Percentiles rank a stretch among this genome's conserved stretches.
These are phyloP conservation scores for Takifugu ocellatus DNA, from an alignment of 2,797 vertebrate species.

Conservation along the genomic window DNA sequence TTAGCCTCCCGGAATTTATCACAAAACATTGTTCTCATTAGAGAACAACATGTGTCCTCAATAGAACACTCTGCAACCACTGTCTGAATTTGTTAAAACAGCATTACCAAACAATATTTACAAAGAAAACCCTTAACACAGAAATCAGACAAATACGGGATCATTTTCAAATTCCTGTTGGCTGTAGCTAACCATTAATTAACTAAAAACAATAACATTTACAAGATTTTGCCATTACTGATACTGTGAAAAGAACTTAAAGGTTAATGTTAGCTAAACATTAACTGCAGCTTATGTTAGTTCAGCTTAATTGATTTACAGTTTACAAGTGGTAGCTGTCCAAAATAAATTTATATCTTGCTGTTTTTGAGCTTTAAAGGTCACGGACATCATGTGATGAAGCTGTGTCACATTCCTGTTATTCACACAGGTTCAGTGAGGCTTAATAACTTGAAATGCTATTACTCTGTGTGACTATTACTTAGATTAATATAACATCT, in stretches of 20 bases:
- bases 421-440: no score
- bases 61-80: constrained; percentile 34
- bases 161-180: neutral
- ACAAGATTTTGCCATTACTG: neutral
- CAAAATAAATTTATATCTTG: neutral
- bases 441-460: no score
- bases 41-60: constrained; percentile 14
- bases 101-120: neutral
- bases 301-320: neutral
- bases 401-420: no score
- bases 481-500: no score
- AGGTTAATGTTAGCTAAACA: neutral
- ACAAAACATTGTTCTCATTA: constrained; percentile 6
- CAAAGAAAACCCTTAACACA: neutral
- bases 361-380: neutral
- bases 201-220: neutral
- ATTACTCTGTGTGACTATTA: no score
- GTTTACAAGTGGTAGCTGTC: neutral
- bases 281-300: neutral
- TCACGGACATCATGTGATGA: no score
- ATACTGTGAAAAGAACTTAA: neutral
- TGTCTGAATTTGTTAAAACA: constrained; percentile 16
- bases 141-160: neutral
- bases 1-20: constrained; percentile 1
- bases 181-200: neutral